A percentile compares a stretch with the other conserved stretches of the same genome.
phyloP scores from a whole-genome alignment of 2,113 vertebrate species.

The Arizona elegans region DNA sequence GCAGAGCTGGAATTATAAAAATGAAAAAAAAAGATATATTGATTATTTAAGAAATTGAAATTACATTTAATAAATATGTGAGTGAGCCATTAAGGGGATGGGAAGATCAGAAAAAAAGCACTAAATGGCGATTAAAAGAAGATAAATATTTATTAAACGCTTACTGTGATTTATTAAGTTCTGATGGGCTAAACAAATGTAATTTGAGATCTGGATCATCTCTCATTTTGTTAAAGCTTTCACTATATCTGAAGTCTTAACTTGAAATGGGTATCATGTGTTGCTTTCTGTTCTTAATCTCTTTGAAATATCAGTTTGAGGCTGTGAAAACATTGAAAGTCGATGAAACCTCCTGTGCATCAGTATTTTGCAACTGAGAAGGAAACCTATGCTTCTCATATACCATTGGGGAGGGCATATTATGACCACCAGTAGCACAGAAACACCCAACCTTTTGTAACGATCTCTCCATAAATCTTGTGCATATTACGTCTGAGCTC shows the following conservation, averaged over 20 bases:
- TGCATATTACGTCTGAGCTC: not conserved
- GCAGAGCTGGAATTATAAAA: constrained; percentile 61
- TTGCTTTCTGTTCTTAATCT: constrained; percentile 72
- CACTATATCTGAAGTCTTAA: constrained; percentile 68
- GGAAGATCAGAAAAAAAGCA: constrained; percentile 64
- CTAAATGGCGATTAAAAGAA: constrained; percentile 71
- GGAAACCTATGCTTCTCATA: not conserved
- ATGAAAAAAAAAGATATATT: constrained; percentile 65
- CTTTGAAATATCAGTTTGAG: constrained; percentile 73
- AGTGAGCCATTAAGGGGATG: constrained; percentile 64
- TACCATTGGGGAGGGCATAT: not conserved
- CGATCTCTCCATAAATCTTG: not conserved
- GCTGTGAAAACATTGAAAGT: constrained; percentile 64
- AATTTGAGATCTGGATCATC: constrained; percentile 72
- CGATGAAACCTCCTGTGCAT: constrained; percentile 60
- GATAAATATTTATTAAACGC: constrained; percentile 78
- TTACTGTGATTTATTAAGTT: constrained; percentile 73
- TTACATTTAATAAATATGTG: constrained; percentile 69
- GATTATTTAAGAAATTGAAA: constrained; percentile 72
- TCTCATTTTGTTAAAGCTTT: constrained; percentile 70
- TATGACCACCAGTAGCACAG: not conserved
- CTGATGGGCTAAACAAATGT: constrained; percentile 70
- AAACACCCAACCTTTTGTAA: not conserved
- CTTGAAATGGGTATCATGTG: constrained; percentile 71
- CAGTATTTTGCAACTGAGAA: constrained; percentile 42